Evolutionary conservation across 2,113 vertebrate genomes (phyloP), one percentile per base, ranked within the genome.

Genomic region (Thryonomys swinderianus): DNA sequence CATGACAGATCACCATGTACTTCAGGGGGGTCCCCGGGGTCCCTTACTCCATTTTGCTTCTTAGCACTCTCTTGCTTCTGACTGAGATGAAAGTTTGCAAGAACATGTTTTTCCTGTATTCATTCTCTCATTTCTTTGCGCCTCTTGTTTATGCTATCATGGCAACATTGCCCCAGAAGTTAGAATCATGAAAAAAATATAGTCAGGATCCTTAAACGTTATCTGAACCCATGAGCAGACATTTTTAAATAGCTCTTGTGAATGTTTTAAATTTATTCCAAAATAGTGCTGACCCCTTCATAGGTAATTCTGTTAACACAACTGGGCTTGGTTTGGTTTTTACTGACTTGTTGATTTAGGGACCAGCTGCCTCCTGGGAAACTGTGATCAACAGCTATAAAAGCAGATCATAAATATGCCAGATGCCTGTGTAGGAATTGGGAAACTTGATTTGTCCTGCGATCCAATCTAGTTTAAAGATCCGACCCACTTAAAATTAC

Each of bases 321-420:
- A 42, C 37, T 80, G 34, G 66, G 45, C 32, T 79, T 34, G 1
- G 30, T 73, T 82, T 93, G 76, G n/a, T 79, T 91, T 81, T 93
- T 69, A 71, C 90, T 93, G 95, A 94, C 93, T 95, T 92, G 85
- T 61, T 95, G 88, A 96, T 93, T 81, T 94, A 92, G 81, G 48
- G 62, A 96, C 42, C 85, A 93, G 71, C 79, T 95, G 93, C 37
- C 55, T 95, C 55, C 73, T 93, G 69, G 85, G 57, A 97, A 96
- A 96, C 74, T 90, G 95, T 90, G 95, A 92, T 96, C 82, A 76
- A 82, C 91, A 83, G n/a, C 82, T 83, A 13, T 85, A 94, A 94
- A 93, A 92, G 73, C 79, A 69, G 83, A 88, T 61, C 30, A 37
- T 93, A 84, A 94, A 92, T 85, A 59, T 45, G 76, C 92, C 93